phyloP scores from a whole-genome alignment of 2,888 invertebrate species.

The Agriotes lineatus region DNA sequence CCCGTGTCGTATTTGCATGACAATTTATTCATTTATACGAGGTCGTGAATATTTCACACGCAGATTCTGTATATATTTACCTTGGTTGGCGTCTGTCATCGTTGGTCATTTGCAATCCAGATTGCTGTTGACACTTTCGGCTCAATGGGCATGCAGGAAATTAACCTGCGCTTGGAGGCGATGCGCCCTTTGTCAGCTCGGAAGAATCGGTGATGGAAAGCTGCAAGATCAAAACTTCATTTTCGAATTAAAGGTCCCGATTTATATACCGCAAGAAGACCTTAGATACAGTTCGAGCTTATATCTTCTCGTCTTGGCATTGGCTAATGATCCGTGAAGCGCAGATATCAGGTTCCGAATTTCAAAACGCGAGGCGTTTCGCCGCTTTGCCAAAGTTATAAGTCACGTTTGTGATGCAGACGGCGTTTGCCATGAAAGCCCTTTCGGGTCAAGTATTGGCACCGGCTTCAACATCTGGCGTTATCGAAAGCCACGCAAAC shows the following conservation, averaged over 20 bases:
- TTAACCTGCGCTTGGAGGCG: neutral
- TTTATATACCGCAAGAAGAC: too few relatives aligned
- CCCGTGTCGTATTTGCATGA: neutral
- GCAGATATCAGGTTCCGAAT: neutral
- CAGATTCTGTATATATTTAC: conserved; percentile 8
- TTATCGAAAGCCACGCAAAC: neutral
- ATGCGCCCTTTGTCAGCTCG: neutral
- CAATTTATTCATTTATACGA: conserved; percentile 24
- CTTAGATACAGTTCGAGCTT: too few relatives aligned
- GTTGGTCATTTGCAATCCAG: conserved; percentile 12
- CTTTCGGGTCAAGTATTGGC: conserved; percentile 19
- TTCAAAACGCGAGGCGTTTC: neutral
- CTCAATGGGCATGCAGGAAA: conserved; percentile 12
- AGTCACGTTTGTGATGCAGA: conserved; percentile 10
- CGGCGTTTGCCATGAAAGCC: conserved; percentile 14
- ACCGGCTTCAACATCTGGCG: conserved; percentile 9
- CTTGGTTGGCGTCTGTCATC: conserved; percentile 46
- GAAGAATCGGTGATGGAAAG: neutral
- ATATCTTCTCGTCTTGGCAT: too few relatives aligned
- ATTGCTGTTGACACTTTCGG: conserved; percentile 15
- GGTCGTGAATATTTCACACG: conserved; percentile 7
- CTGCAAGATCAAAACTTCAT: too few relatives aligned
- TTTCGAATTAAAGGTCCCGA: too few relatives aligned
- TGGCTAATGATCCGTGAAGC: too few relatives aligned
- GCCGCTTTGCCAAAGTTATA: conserved; percentile 7